These are phyloP conservation scores for Torymus tubicola DNA, from an alignment of 2,888 invertebrate species.

Conservation along the genomic window DNA sequence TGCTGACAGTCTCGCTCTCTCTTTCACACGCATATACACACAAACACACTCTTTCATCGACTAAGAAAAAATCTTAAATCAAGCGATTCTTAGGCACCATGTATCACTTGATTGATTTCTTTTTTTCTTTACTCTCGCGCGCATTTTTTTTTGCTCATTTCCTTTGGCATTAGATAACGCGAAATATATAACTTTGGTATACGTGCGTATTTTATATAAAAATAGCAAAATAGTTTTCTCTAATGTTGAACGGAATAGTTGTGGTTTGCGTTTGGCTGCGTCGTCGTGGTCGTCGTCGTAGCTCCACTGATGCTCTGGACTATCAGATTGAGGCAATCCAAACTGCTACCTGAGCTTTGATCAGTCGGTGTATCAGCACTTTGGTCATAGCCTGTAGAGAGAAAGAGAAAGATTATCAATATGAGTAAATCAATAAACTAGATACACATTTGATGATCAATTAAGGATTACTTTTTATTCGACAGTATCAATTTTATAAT, in stretches of 20 bases:
- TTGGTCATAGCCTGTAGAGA: constrained; percentile 58
- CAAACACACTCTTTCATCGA: background rate
- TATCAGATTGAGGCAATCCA: constrained; percentile 84
- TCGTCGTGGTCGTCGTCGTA: constrained; percentile 12
- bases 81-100: constrained; percentile 8
- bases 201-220: constrained; percentile 56
- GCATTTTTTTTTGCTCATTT: constrained; percentile 7
- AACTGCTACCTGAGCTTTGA: constrained; percentile 78
- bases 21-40: too few relatives aligned
- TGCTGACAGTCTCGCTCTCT: background rate
- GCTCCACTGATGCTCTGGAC: constrained; percentile 82
- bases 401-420: background rate
- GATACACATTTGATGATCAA: too few relatives aligned
- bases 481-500: too few relatives aligned
- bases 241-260: constrained; percentile 55
- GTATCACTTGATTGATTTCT: background rate
- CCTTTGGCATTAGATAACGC: background rate
- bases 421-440: background rate
- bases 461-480: too few relatives aligned
- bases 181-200: constrained; percentile 54
- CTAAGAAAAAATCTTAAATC: constrained; percentile 1
- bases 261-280: constrained; percentile 29
- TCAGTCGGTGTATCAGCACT: constrained; percentile 30
- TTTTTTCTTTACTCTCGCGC: background rate
- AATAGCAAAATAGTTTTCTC: constrained; percentile 56